A percentile compares a stretch with the other conserved stretches of the same genome.
Conservation (phyloP, 2,797 vertebrate genomes). For the Clamator glandarius region DNA sequence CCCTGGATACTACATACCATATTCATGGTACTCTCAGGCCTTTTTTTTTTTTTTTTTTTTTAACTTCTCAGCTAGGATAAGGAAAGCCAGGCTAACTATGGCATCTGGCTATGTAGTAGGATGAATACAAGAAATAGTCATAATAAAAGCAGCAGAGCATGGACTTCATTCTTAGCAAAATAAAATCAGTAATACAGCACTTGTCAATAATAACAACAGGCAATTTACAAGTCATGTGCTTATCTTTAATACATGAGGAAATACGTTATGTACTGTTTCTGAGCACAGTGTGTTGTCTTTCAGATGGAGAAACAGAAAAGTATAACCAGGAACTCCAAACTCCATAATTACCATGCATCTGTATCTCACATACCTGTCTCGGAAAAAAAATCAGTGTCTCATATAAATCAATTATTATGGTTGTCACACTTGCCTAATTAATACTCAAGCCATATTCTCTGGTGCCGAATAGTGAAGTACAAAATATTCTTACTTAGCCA, state of each 20-base stretch:
- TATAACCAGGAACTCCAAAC: not conserved
- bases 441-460: not conserved
- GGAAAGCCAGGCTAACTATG: not conserved
- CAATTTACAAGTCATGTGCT: not conserved
- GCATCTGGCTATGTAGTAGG: not conserved
- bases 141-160: not conserved
- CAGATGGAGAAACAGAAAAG: not conserved
- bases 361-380: not conserved
- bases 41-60: not conserved
- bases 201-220: not conserved
- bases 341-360: not conserved
- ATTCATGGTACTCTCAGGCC: not conserved
- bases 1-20: not conserved
- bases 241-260: not conserved
- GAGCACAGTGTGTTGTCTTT: not conserved
- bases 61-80: not conserved
- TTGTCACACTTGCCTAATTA: not conserved
- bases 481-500: not conserved
- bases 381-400: not conserved
- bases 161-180: not conserved
- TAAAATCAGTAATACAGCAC: not conserved
- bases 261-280: not conserved
- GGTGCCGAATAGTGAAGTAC: not conserved
- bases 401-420: not conserved
- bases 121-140: not conserved